Evolutionary conservation across 2,888 invertebrate genomes (phyloP), one percentile per base, ranked within the genome.

Genomic region (Dermolepida albohirtum): DNA sequence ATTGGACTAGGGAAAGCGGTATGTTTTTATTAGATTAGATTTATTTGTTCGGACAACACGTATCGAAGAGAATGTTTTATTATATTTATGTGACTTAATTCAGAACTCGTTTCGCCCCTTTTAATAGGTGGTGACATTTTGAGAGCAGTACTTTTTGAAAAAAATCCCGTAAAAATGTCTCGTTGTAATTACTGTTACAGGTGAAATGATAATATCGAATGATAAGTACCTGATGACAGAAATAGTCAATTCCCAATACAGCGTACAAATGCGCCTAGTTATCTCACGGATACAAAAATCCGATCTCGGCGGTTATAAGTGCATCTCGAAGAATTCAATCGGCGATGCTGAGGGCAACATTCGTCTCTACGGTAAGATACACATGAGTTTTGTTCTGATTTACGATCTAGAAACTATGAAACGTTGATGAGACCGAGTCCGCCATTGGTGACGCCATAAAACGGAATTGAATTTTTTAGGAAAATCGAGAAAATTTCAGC

Each of bases 1-100:
- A 94, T 84, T 95, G 95, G 95, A 95, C 93, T 71, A 90, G 94
- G 80, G 94, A 94, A 82, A 92, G 92, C 79, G 94, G 95, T 95
- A 85, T 88, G 88, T 57, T 43, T 57, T 55, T 17, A 7, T 7
- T 14, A 8, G 14, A 47, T 14, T 47, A 47, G 47, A 47, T 47
- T 47, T 47, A 22, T 22, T 22, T 22, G 22, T 22, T 22, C 4
- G 22, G 4, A 22, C 22, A 22, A 22, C 22, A 22, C 22, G 2
- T 22, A 22, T 22, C 22, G 4, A 1, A 22, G 2, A 22, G 22
- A 22, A 22, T 22, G 22, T 43, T 43, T 12, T 8, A 47, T 47
- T 14, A 47, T 14, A 16, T 47, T 14, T 14, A 14, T 16, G 14
- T 5, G 47, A 16, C 14, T 17, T 17, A 14, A 47, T 8, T 17